Conservation (phyloP, 2,888 invertebrate species). For the Dusona sp. region DNA sequence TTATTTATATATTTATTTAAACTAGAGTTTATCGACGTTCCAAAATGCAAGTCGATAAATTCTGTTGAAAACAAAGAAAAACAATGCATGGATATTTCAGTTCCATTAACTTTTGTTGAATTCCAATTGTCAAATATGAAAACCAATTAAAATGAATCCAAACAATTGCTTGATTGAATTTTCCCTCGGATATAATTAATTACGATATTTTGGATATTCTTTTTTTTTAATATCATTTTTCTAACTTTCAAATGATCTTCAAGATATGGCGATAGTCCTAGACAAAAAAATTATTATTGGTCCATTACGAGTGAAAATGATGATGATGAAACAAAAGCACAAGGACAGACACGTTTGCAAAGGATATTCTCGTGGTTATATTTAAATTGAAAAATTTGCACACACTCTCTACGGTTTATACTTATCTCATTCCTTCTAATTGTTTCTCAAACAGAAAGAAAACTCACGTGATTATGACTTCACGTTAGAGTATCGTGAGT, state of each 20-base stretch:
- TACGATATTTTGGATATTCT: no score
- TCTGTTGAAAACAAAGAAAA: background rate
- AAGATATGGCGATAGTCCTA: background rate
- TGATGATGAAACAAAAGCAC: background rate
- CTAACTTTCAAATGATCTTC: background rate
- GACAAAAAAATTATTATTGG: background rate
- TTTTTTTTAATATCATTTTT: background rate
- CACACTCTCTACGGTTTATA: constrained; percentile 45
- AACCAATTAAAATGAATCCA: no score
- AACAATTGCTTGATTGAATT: no score
- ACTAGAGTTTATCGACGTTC: no score
- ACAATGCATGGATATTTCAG: background rate
- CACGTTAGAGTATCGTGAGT: background rate
- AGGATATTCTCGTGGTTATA: constrained; percentile 54
- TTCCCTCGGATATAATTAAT: no score
- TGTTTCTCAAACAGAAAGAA: constrained; percentile 60
- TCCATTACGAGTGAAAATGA: constrained; percentile 1
- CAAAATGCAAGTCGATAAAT: background rate
- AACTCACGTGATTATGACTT: constrained; percentile 54
- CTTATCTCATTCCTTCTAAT: constrained; percentile 62
- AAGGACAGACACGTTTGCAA: constrained; percentile 41
- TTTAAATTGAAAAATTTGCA: constrained; percentile 59
- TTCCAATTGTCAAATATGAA: no score
- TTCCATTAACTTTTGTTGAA: background rate
- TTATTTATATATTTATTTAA: no score